Evolutionary conservation across 2,888 invertebrate genomes (phyloP), one percentile per base, ranked within the genome.

Genomic region (Tetragnatha montana): DNA sequence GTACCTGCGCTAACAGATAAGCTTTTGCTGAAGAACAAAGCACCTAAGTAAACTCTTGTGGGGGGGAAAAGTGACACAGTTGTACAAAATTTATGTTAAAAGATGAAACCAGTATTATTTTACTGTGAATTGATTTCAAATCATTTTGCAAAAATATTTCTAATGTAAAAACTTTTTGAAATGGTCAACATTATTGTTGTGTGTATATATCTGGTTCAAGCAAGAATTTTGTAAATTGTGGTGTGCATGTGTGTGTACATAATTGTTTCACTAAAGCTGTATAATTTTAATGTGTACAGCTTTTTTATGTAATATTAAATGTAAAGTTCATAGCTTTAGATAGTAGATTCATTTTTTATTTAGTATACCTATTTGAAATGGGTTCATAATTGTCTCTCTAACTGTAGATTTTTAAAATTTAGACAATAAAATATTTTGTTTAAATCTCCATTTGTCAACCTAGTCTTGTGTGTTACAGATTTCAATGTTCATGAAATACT

Each of bases 391-490:
- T n/a, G n/a, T 22, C 71, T 82, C 73, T 73, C 50, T 60, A 60
- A 74, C 74, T 84, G 83, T 84, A 84, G 76, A 76, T 49, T 84
- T 82, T 76, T 78, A 81, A 87, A 81, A 17, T 76, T 70, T 83
- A 83, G 83, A 73, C 50, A 87, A 88, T 88, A 83, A 88, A 88
- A 71, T 88, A 88, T 88, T 88, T 88, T 88, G 69, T 80, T 80
- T 50, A 86, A 86, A 73, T 50, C 35, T 74, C 12, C 8, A 35
- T 60, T 51, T 82, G 14, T 70, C 22, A 10, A 17, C 50, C 6
- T 68, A 17, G 68, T 68, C 12, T 4, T 60, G 60, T 60, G 8
- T 60, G 60, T 60, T 60, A n/a, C n/a, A 8, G 12, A 60, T 17
- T 60, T 60, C 12, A 35, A 17, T 60, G 10, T 60, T 60, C 17